These are phyloP conservation scores for Sinodicranocentrus sp. DNA, from an alignment of 2,888 invertebrate species.

Conservation along the genomic window DNA sequence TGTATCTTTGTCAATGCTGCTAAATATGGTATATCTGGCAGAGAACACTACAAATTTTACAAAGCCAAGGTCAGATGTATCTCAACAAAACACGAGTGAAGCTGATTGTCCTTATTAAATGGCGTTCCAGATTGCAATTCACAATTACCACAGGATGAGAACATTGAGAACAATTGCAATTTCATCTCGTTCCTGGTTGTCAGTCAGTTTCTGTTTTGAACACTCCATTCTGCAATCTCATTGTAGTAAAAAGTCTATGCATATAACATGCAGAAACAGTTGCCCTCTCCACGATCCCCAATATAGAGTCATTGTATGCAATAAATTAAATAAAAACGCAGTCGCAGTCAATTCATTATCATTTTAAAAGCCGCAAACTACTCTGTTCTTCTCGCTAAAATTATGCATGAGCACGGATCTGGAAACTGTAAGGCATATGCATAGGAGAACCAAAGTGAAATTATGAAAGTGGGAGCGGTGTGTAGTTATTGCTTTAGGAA, in stretches of 20 bases:
- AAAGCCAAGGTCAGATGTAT: constrained; percentile 27
- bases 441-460: too few species aligned
- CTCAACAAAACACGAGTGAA: constrained; percentile 17
- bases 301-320: too few species aligned
- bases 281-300: too few species aligned
- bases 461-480: too few species aligned
- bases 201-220: not conserved
- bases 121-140: too few species aligned
- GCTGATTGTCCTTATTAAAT: not conserved
- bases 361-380: constrained; percentile 16
- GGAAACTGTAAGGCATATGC: too few species aligned
- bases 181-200: constrained; percentile 21
- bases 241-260: not conserved
- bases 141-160: constrained; percentile 27
- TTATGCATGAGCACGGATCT: too few species aligned
- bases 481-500: too few species aligned
- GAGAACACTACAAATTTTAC: constrained; percentile 14
- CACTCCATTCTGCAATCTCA: not conserved
- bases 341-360: constrained; percentile 17
- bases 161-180: constrained; percentile 10
- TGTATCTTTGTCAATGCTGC: not conserved
- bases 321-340: constrained; percentile 13
- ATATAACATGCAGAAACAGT: too few species aligned
- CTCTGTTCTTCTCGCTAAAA: too few species aligned
- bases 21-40: not conserved